These are phyloP conservation scores for Motacilla tschutschensis DNA, from an alignment of 2,113 vertebrate species.

Conservation along the genomic window DNA sequence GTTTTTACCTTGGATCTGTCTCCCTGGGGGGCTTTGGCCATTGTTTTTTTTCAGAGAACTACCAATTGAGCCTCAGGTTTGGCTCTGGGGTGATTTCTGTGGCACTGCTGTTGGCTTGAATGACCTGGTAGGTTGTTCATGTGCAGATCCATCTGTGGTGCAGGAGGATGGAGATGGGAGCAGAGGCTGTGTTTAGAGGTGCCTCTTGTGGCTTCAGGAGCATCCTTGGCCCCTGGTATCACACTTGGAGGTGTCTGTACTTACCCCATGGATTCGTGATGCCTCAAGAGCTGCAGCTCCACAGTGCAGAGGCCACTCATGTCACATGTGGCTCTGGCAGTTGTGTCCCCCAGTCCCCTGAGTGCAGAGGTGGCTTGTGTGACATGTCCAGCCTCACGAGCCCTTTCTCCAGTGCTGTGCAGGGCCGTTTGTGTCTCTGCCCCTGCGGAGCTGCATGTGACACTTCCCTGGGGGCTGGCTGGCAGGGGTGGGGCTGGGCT, in stretches of 20 bases:
- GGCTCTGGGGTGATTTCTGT: background rate
- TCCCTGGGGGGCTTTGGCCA: background rate
- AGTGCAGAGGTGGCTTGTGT: background rate
- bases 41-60: background rate
- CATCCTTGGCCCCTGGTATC: background rate
- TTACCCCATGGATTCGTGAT: too few relatives aligned
- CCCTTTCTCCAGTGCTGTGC: background rate
- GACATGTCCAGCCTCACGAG: background rate
- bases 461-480: background rate
- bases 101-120: background rate
- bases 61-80: background rate
- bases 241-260: background rate
- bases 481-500: conserved; percentile 25
- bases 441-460: background rate
- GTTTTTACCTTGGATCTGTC: background rate
- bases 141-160: background rate
- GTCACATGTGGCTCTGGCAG: background rate
- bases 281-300: background rate
- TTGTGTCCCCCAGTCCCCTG: background rate
- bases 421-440: rapidly evolving
- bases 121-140: rapidly evolving
- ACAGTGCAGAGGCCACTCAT: background rate
- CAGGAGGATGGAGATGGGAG: background rate
- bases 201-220: background rate
- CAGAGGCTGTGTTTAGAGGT: background rate